Evolutionary conservation across 2,113 vertebrate genomes (phyloP).

Genomic region (Spheniscus mendiculus): DNA sequence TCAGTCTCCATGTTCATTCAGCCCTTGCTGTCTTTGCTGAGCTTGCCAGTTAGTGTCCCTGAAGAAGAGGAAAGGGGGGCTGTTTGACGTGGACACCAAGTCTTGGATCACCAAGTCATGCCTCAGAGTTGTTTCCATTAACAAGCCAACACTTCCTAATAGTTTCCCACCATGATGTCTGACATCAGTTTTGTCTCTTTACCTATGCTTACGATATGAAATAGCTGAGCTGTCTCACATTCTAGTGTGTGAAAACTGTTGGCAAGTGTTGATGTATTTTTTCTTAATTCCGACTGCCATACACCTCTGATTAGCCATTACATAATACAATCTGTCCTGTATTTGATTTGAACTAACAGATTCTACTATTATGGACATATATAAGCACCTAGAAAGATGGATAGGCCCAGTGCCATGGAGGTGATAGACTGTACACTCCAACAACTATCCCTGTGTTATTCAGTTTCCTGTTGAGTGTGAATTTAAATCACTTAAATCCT

Average conservation of each 20-base stretch:
- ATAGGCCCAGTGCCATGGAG: background rate
- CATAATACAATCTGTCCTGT: slow-evolving; percentile 37
- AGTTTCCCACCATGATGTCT: background rate
- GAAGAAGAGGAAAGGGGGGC: background rate
- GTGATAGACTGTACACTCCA: slow-evolving; percentile 30
- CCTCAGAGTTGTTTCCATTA: background rate
- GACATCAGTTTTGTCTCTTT: background rate
- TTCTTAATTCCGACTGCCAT: background rate
- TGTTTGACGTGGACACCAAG: background rate
- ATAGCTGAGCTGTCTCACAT: slow-evolving; percentile 1
- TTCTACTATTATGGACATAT: background rate
- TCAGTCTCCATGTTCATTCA: background rate
- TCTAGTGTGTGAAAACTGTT: background rate
- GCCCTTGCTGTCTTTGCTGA: background rate
- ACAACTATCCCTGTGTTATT: background rate
- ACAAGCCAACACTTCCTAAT: background rate
- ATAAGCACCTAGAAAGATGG: background rate
- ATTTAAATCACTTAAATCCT: slow-evolving; percentile 62
- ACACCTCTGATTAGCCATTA: background rate
- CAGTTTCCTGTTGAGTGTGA: slow-evolving; percentile 28
- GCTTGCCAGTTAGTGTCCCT: background rate
- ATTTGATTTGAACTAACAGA: slow-evolving; percentile 25
- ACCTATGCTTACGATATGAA: background rate
- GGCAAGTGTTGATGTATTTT: slow-evolving; percentile 24
- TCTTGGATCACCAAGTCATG: background rate